Base-by-base conservation (phyloP, 2,888 invertebrate species). In the Amphimallon solstitiale region DNA sequence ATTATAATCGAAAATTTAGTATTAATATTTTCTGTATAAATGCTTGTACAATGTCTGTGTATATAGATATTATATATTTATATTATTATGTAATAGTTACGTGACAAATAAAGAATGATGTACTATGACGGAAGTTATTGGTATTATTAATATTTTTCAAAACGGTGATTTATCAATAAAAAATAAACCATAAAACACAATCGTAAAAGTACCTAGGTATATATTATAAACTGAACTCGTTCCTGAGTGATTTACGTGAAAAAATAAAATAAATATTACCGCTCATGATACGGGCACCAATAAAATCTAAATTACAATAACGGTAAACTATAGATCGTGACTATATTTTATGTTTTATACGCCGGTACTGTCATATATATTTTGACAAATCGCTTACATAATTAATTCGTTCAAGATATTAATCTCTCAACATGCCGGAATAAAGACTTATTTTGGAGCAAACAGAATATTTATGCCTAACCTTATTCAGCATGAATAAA, bases 241-340 rank as follows among this genome's bases (percentile, higher is more conserved):
- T 56, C 38, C 38, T 21, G 10, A n/a, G n/a, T 38, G 12, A 40
- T 40, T 38, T 19, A 14, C 6, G 38, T 35, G n/a, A 38, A 38
- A 56, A 40, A 35, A 7, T 37, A 17, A 56, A n/a, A 56, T 7
- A 38, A 56, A 48, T 12, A 23, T 48, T 23, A 21, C 19, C 12
- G 40, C 6, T 10, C 37, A 17, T 38, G 9, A 15, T 45, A 60
- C 34, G 48, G 17, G 34, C 17, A 23, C 35, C 46, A 29, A 61
- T 61, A 48, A 61, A 61, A 61, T 48, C 35, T 35, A 61, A 61
- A 61, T 61, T 61, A 46, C 48, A 34, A 48, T 38, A 14, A 34
- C 46, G 37, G 46, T 61, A 61, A 34, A 48, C 12, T 35, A 35
- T 23, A 40, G 21, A 48, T 34, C 35, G 14, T 37, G 56, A 10